phyloP scores from a whole-genome alignment of 2,797 vertebrate species.

The Tapera naevia region DNA sequence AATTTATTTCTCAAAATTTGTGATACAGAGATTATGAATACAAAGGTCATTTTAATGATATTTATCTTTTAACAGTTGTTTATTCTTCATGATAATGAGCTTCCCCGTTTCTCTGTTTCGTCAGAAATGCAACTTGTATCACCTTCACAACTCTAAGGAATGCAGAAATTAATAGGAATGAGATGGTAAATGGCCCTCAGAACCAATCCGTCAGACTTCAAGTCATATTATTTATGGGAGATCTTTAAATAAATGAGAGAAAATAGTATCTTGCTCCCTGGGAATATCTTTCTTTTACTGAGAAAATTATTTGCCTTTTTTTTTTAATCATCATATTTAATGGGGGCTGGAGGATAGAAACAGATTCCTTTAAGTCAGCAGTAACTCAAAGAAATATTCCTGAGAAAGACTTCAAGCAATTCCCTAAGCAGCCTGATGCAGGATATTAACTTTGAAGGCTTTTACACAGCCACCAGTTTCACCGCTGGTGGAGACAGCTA shows the following conservation, averaged over 20 bases:
- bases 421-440: constrained; percentile 53
- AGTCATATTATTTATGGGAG: constrained; percentile 37
- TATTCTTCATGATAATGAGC: background rate
- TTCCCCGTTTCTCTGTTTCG: background rate
- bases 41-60: background rate
- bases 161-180: constrained; percentile 9
- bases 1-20: background rate
- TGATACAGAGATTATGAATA: background rate
- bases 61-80: background rate
- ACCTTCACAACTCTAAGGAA: background rate
- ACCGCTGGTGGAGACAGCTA: constrained; percentile 24
- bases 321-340: constrained; percentile 10
- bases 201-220: constrained; percentile 28
- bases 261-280: constrained; percentile 40
- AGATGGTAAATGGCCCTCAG: background rate
- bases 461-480: constrained; percentile 28
- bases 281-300: constrained; percentile 48
- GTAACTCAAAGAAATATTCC: constrained; percentile 51
- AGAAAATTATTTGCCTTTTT: constrained; percentile 32
- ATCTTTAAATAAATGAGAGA: constrained; percentile 54
- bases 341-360: constrained; percentile 45
- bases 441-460: constrained; percentile 48
- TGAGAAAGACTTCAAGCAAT: constrained; percentile 62
- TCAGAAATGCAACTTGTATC: background rate
- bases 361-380: constrained; percentile 55